Conservation (phyloP, 2,113 vertebrate species). For the Percina caprodes region DNA sequence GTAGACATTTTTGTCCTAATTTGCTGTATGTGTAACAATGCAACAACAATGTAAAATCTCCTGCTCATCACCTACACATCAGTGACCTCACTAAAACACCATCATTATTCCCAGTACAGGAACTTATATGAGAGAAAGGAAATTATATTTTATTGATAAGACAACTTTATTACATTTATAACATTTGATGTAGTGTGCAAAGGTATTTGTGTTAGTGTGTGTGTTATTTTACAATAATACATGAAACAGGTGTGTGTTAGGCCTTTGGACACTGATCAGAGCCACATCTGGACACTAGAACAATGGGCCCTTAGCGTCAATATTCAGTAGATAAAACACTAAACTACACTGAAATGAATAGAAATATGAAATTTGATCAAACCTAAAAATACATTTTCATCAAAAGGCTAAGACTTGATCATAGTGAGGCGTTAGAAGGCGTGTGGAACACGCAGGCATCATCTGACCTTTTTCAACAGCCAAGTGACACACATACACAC, state of each 20-base stretch:
- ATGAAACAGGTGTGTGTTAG: background rate
- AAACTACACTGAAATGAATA: background rate
- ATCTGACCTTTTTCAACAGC: background rate
- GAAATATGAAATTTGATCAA: background rate
- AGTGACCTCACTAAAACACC: background rate
- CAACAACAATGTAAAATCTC: conserved; percentile 26
- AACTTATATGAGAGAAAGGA: background rate
- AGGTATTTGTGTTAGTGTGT: background rate
- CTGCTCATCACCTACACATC: background rate
- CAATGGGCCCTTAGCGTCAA: background rate
- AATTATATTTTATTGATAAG: background rate
- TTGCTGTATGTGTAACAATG: conserved; percentile 47
- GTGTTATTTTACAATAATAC: background rate
- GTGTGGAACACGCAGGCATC: background rate
- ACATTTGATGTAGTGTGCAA: background rate
- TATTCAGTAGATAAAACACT: background rate
- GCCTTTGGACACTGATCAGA: background rate
- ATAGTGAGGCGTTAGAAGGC: background rate
- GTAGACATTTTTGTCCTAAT: conserved; percentile 78
- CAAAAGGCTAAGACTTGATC: background rate
- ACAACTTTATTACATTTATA: background rate
- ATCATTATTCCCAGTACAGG: background rate
- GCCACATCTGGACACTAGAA: too few relatives aligned
- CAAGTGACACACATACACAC: too few relatives aligned
- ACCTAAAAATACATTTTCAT: background rate